Evolutionary conservation across 2,888 invertebrate species (phyloP), one percentile per base, ranked within the genome.

Genomic region (Caenorhabditis sp.): DNA sequence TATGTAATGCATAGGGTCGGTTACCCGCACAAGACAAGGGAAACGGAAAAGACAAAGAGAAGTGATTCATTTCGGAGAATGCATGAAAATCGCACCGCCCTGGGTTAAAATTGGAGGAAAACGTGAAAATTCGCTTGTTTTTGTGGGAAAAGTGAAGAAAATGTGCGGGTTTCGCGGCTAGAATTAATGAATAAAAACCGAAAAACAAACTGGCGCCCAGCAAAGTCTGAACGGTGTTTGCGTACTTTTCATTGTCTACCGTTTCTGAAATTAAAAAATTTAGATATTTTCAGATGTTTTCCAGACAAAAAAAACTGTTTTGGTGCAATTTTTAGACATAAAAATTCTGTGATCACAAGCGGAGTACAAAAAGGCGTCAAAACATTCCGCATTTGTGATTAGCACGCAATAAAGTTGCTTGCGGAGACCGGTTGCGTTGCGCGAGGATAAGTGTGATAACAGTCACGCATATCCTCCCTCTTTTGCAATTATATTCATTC

Each of bases 1-100:
- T 65, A 65, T 65, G 65, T 65, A 65, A 65, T 65, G 55, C 65
- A 65, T 65, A 32, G 50, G 63, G 45, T 53, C 46, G 26, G 63
- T 65, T 65, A 56, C 65, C 26, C 62, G 20, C 46, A 48, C 39
- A 37, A 55, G 48, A 43, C n/a, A n/a, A n/a, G n/a, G n/a, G n/a
- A n/a, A n/a, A n/a, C n/a, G n/a, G n/a, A n/a, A n/a, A n/a, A n/a
- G n/a, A n/a, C n/a, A n/a, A n/a, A n/a, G n/a, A n/a, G n/a, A n/a
- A n/a, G n/a, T n/a, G n/a, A n/a, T n/a, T n/a, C n/a, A n/a, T n/a
- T n/a, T n/a, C n/a, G n/a, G n/a, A n/a, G n/a, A n/a, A n/a, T n/a
- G n/a, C n/a, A n/a, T n/a, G n/a, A n/a, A n/a, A n/a, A n/a, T n/a
- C n/a, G n/a, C n/a, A n/a, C n/a, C n/a, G n/a, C n/a, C n/a, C n/a